phyloP scores from a whole-genome alignment of 2,888 invertebrate species.

The Elysia crispata region DNA sequence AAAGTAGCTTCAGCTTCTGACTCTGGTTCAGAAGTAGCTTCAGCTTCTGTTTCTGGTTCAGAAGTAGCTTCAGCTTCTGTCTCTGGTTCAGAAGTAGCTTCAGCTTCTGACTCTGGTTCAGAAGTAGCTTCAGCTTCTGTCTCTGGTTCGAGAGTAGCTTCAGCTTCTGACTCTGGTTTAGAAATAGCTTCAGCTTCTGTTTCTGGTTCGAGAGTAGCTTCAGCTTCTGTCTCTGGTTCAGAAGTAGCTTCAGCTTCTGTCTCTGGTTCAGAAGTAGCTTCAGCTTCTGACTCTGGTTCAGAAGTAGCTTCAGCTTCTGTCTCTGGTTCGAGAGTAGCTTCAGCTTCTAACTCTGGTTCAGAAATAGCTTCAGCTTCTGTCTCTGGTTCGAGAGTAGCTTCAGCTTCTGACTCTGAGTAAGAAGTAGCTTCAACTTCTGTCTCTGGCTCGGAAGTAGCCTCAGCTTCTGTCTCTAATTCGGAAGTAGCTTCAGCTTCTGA shows the following conservation, averaged over 20 bases:
- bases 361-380: slow-evolving; percentile 43
- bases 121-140: slow-evolving; percentile 33
- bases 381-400: slow-evolving; percentile 51
- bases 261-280: slow-evolving; percentile 46
- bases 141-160: slow-evolving; percentile 51
- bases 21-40: slow-evolving; percentile 23
- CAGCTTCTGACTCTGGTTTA: slow-evolving; percentile 43
- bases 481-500: slow-evolving; percentile 45
- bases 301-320: slow-evolving; percentile 47
- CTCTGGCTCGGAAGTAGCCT: slow-evolving; percentile 41
- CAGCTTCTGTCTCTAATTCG: slow-evolving; percentile 47
- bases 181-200: slow-evolving; percentile 4
- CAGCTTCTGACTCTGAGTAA: slow-evolving; percentile 36
- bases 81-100: slow-evolving; percentile 40
- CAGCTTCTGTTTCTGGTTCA: slow-evolving; percentile 42
- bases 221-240: slow-evolving; percentile 49
- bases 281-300: slow-evolving; percentile 28
- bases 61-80: slow-evolving; percentile 41
- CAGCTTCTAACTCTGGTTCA: no score
- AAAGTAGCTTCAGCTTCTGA: slow-evolving; percentile 48
- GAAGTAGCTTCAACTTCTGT: slow-evolving; percentile 16
- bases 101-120: slow-evolving; percentile 43
- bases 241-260: slow-evolving; percentile 40
- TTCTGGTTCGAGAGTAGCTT: slow-evolving; percentile 39
- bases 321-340: slow-evolving; percentile 45